Conservation (phyloP, 1,140 invertebrate species). For the Drosophila pectinifera region DNA sequence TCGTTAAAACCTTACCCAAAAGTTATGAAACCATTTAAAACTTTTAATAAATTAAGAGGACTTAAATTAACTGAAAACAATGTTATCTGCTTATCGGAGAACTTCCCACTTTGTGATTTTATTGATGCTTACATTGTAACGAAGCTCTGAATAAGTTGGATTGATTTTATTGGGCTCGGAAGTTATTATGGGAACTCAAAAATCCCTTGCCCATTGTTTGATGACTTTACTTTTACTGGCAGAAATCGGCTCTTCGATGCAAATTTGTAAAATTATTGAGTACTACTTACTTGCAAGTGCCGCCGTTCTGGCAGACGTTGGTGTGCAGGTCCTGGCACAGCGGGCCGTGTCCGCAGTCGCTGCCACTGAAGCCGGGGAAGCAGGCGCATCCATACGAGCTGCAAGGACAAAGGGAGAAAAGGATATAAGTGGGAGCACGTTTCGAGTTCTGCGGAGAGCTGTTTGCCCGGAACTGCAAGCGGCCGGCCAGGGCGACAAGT, state of each 20-base stretch:
- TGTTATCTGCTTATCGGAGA: too few species aligned
- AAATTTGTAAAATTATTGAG: neutral
- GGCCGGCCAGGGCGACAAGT: conserved; percentile 36
- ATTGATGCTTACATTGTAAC: conserved; percentile 8
- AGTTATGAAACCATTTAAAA: conserved; percentile 1
- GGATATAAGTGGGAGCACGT: conserved; percentile 40
- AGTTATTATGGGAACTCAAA: conserved; percentile 12
- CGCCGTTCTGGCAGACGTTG: conserved; percentile 90
- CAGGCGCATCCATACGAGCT: conserved; percentile 89
- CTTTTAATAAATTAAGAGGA: neutral
- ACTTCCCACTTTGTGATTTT: too few species aligned
- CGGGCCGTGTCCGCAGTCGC: conserved; percentile 90
- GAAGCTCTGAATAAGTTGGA: neutral
- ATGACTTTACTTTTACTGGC: neutral
- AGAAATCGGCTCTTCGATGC: neutral
- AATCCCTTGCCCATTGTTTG: neutral
- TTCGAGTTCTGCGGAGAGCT: conserved; percentile 31
- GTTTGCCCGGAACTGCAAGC: neutral
- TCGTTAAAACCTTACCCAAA: neutral
- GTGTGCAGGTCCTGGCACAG: conserved; percentile 88
- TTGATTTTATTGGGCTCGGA: conserved; percentile 3
- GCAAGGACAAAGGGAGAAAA: conserved; percentile 84
- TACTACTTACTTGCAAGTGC: conserved; percentile 90
- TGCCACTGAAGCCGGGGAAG: conserved; percentile 90
- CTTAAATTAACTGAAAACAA: neutral